Base-by-base conservation (phyloP, 2,113 vertebrate species). In the Urocitellus parryii region DNA sequence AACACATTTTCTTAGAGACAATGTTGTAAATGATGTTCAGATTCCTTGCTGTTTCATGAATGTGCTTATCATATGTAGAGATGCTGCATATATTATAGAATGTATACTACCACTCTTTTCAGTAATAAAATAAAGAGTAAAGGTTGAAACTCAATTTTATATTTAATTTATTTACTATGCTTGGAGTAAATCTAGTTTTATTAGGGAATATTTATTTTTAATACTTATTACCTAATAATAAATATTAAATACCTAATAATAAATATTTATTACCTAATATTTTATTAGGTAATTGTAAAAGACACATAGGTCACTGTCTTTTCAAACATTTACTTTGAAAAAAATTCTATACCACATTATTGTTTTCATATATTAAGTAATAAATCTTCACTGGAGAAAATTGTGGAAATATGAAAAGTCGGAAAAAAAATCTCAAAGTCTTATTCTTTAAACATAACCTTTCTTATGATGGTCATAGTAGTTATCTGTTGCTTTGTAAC, bases 101-200 rank as follows among this genome's bases (percentile, higher is more conserved):
- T 78, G 7, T 81, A 61, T 29, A 83, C 82, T 76, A 74, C 9
- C 10, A 53, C 25, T 93, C 29, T 61, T 77, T 76, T 80, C 17
- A 70, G 14, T 88, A 93, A 90, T 39, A 90, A 83, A 87, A 48
- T 56, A 76, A 82, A 97, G 89, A 61, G 6, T 32, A 86, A 94
- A 79, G 8, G 3, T 61, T 81, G n/a, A 95, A 93, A 53, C 91
- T 0, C 79, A 86, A 80, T 81, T 97, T 96, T 73, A 73, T 65
- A 34, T 95, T 92, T 74, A 92, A 20, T 9, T 89, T 86, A 84
- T 25, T 3, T 16, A 42, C 29, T 74, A 24, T 48, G 24, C 8
- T 80, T 84, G 25, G 70, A 51, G 58, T 87, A 90, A 94, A 76
- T 34, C 10, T 27, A 93, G 11, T 58, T 90, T 86, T 82, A 42